Base-by-base conservation (phyloP, 2,888 invertebrate genomes). In the Cotesia congregata region DNA sequence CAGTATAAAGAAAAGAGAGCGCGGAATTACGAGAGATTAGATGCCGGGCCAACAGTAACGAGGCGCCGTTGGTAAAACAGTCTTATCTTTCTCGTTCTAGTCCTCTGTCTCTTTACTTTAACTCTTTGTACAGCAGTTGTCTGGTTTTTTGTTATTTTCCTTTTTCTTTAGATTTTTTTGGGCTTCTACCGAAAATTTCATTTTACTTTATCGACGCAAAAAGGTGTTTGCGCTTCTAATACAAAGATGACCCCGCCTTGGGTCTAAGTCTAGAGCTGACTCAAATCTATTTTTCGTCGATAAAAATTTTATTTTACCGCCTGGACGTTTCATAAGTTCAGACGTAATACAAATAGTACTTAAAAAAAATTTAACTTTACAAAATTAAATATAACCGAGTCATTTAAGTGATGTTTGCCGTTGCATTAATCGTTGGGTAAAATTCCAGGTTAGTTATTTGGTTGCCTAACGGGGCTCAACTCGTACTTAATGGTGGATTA, bases 1-100 rank as follows among this genome's bases (percentile, higher is more conserved):
- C 9, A 76, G 70, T 73, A 79, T 80, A 80, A 80, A 79, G 79
- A 72, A 79, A 69, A 72, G 79, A 80, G 74, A 76, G 78, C 77
- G 79, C 76, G 78, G 83, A 86, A 86, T 85, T 84, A 84, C 83
- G 80, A 81, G 82, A 85, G 85, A 86, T 87, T 87, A 86, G 86
- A 84, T 83, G 82, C 80, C 81, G 83, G 74, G 80, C 83, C 80
- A 83, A 83, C 82, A 80, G 85, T 84, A 84, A 85, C 84, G 83
- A 85, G 82, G 80, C 80, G 79, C 81, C 72, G 83, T 84, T 85
- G 85, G 85, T 88, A 87, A 87, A 86, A 83, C 80, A 81, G 81
- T 79, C 74, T 75, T 77, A 74, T 77, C 78, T 67, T 64, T 74
- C 67, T 50, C 17, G 30, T 65, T 65, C 38, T 50, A 70, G 70